Base-by-base conservation (phyloP, 1,140 invertebrate species). In the Temnothorax longispinosus region DNA sequence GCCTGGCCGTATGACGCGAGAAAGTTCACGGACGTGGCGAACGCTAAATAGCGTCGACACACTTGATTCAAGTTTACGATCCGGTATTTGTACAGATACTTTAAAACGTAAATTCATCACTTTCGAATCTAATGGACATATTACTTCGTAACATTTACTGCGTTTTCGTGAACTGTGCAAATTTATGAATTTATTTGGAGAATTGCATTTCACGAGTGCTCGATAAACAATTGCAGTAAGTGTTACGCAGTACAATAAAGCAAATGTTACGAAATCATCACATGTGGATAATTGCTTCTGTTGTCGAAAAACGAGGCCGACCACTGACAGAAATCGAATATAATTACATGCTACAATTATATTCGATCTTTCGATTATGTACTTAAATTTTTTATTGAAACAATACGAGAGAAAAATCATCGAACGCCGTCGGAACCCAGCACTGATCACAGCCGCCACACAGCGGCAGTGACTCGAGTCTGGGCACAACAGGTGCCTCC, bases 401-500 rank as follows among this genome's bases (percentile, higher is more conserved):
- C 35, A 77, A 65, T 13, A 65, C 27, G 15, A 6, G 11, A 62
- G 41, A 64, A n/a, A 65, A 62, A 60, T 41, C 10, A 32, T 6
- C 13, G 62, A 80, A 27, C 11, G 13, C 52, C 32, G 6, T 52
- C 47, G 41, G n/a, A 50, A 52, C 4, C 13, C 47, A 38, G 18
- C n/a, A 41, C 32, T 58, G 85, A 76, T 76, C 38, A 5, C 78
- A 89, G 81, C 54, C 82, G 86, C 74, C 89, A 15, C 90, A n/a
- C 50, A 54, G 89, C 65, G 89, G 87, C 75, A 32, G 41, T 56
- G 60, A 82, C 85, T 88, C 62, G 90, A 90, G 80, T 54, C 87
- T 74, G 2, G 56, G 58, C 60, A 88, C 89, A 91, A 91, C 90
- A 91, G 90, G 90, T 91, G 90, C 58, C 71, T 77, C 41, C 65